Evolutionary conservation across 2,888 invertebrate species (phyloP), one percentile per base, ranked within the genome.

Genomic region (Drosophila macrospina): DNA sequence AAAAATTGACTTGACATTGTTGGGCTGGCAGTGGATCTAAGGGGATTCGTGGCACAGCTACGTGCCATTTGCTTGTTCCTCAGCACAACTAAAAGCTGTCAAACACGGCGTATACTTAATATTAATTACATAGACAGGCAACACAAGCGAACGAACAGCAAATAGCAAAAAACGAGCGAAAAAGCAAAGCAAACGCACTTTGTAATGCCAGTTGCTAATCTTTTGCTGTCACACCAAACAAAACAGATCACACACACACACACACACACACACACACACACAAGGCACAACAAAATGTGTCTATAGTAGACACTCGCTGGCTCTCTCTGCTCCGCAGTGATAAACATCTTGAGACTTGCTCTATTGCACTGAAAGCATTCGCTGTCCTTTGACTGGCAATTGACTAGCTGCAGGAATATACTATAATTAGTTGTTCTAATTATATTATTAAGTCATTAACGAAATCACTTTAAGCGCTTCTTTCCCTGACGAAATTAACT

Each of bases 41-140:
- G 65, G 61, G 61, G 75, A 28, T 69, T 84, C 73, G 66, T 20
- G n/a, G n/a, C n/a, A n/a, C 13, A 62, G 65, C 54, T 82, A 85
- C 88, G 88, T 83, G 88, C 71, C 69, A 37, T 67, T 80, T 63
- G 44, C 52, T 41, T 54, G 41, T 32, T 41, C 41, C 32, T 30
- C 32, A 56, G 41, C 56, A 67, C 65, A 77, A 55, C 64, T 71
- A 71, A 78, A 76, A 85, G 80, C 75, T 84, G 87, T 87, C 86
- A 81, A 79, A 85, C 88, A 72, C 45, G 76, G 66, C 79, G 88
- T 70, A 85, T 85, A 83, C 83, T 87, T 87, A 85, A 83, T 83
- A 87, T 83, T 83, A 83, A 83, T 83, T 87, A 83, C 77, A 69
- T 61, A 36, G 66, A 69, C 76, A 67, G 59, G n/a, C n/a, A n/a